A percentile compares a stretch with the other conserved stretches of the same genome.
These are phyloP conservation scores for Pungitius pungitius DNA, from an alignment of 2,113 vertebrate genomes.

Conservation along the genomic window DNA sequence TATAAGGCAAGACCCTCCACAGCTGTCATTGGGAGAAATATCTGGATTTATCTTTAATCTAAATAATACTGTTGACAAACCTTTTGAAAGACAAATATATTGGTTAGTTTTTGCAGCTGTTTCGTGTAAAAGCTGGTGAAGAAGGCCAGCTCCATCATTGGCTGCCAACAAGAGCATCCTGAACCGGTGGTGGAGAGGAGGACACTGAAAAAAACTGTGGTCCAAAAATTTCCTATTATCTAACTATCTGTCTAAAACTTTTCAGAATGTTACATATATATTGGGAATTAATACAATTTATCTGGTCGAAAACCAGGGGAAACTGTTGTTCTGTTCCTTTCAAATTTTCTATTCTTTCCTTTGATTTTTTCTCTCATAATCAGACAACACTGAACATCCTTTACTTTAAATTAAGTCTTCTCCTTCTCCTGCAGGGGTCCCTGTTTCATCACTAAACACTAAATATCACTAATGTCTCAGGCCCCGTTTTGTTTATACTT, in stretches of 20 bases:
- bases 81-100: neutral
- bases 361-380: neutral
- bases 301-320: neutral
- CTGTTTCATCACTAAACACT: conserved; percentile 47
- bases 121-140: neutral
- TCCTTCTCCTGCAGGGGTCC: conserved; percentile 51
- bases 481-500: neutral
- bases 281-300: neutral
- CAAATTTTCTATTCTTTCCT: neutral
- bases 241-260: no score
- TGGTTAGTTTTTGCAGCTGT: neutral
- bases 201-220: no score
- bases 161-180: no score
- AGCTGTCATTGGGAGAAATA: neutral
- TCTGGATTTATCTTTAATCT: neutral
- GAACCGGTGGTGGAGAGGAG: no score
- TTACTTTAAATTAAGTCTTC: neutral
- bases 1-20: neutral
- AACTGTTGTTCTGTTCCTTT: neutral
- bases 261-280: neutral
- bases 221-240: no score
- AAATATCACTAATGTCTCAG: no score
- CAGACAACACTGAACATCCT: neutral
- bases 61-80: neutral
- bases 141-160: no score